A percentile compares a stretch with the other conserved stretches of the same genome.
Conservation (phyloP, 2,797 vertebrate genomes). For the Echiichthys vipera region DNA sequence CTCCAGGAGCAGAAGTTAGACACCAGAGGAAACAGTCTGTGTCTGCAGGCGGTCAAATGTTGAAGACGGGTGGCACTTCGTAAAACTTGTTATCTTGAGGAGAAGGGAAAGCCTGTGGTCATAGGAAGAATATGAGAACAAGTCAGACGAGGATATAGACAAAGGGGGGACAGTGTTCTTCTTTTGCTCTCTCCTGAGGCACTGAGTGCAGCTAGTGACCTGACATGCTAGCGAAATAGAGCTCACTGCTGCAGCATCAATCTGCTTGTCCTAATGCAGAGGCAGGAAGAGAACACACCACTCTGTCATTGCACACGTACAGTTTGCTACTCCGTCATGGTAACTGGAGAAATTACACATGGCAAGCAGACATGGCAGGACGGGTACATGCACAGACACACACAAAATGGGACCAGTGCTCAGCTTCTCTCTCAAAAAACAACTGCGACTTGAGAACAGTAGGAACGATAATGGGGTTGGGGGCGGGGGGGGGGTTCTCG, state of each 20-base stretch:
- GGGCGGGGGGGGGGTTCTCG: not conserved
- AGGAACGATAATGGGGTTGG: constrained; percentile 15
- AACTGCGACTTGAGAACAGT: constrained; percentile 18
- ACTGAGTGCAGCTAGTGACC: constrained; percentile 50
- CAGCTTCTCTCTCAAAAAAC: constrained; percentile 22
- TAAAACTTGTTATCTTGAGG: constrained; percentile 34
- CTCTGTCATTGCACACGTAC: constrained; percentile 43
- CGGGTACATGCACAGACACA: constrained; percentile 20
- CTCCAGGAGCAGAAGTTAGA: not conserved
- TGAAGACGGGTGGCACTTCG: constrained; percentile 22
- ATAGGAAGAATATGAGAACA: constrained; percentile 32
- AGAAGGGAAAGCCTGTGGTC: constrained; percentile 37
- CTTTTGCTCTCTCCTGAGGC: constrained; percentile 53
- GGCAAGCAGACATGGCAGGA: constrained; percentile 24
- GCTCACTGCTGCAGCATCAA: constrained; percentile 53
- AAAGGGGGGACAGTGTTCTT: constrained; percentile 42
- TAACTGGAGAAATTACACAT: constrained; percentile 51
- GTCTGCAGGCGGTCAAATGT: constrained; percentile 15
- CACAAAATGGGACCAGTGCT: constrained; percentile 15
- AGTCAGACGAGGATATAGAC: constrained; percentile 32
- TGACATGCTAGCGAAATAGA: constrained; percentile 52
- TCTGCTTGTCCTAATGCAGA: constrained; percentile 67
- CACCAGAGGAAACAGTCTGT: not conserved
- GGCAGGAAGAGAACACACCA: constrained; percentile 44
- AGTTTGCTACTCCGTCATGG: constrained; percentile 55